Evolutionary conservation across 1,140 invertebrate genomes (phyloP).

Genomic region (Teleopsis dalmanni): DNA sequence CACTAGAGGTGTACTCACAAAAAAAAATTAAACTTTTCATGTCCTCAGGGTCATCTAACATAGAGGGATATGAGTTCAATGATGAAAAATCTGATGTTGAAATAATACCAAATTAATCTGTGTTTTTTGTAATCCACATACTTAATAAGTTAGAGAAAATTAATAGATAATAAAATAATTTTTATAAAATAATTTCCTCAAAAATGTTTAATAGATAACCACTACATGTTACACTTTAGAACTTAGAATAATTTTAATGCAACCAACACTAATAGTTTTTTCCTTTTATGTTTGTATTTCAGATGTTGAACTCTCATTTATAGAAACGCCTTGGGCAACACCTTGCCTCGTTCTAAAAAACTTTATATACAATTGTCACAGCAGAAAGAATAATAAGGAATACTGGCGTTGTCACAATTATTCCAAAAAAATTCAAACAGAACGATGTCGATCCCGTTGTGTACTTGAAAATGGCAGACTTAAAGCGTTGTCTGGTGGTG

Average conservation of each 20-base stretch:
- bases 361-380: slow-evolving; percentile 43
- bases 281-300: slow-evolving; percentile 9
- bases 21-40: no score
- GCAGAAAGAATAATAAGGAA: slow-evolving; percentile 37
- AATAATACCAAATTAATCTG: no score
- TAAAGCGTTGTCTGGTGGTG: slow-evolving; percentile 32
- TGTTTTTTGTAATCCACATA: no score
- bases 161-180: no score
- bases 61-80: no score
- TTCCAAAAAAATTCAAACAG: slow-evolving; percentile 33
- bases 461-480: slow-evolving; percentile 36
- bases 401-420: slow-evolving; percentile 45
- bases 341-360: slow-evolving; percentile 37
- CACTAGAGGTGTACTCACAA: slow-evolving; percentile 31
- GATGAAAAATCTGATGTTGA: no score
- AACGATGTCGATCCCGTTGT: slow-evolving; percentile 40
- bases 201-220: not conserved
- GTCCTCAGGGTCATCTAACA: no score
- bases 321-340: slow-evolving; percentile 43
- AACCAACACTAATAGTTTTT: slow-evolving; percentile 1
- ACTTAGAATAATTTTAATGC: not conserved
- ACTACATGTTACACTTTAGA: not conserved
- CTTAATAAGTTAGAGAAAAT: no score
- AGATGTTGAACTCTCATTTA: slow-evolving; percentile 22
- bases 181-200: not conserved